Evolutionary conservation across 2,113 vertebrate genomes (phyloP).

Genomic region (Pleuronectes platessa): DNA sequence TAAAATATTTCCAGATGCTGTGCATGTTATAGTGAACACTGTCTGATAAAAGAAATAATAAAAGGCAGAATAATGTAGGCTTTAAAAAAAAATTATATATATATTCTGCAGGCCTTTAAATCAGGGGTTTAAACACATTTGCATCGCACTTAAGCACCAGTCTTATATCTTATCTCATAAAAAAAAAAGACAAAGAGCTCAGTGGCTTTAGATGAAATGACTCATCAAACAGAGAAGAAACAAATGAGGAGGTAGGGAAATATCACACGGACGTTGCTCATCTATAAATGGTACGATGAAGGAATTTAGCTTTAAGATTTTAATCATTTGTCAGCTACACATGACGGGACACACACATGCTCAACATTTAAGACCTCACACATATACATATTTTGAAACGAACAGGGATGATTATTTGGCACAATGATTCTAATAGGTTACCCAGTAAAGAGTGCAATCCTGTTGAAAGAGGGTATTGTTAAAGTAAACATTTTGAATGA

Average conservation of each 20-base stretch:
- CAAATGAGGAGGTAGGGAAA: constrained; percentile 9
- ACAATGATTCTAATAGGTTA: constrained; percentile 38
- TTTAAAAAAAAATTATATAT: background rate
- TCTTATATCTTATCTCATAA: background rate
- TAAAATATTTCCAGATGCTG: background rate
- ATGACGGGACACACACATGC: constrained; percentile 26
- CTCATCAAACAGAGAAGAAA: background rate
- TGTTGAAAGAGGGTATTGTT: background rate
- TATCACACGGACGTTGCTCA: constrained; percentile 4
- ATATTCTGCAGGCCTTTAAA: background rate
- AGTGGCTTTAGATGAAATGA: constrained; percentile 27
- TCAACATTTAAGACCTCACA: constrained; percentile 3
- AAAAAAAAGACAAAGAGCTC: background rate
- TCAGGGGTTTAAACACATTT: background rate
- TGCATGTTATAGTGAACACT: background rate
- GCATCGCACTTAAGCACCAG: background rate
- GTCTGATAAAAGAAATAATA: background rate
- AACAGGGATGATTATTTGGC: constrained; percentile 53
- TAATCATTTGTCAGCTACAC: constrained; percentile 32
- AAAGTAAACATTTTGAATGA: constrained; percentile 42
- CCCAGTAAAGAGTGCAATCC: constrained; percentile 8
- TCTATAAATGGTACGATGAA: constrained; percentile 9
- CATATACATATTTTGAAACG: constrained; percentile 23
- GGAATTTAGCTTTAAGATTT: constrained; percentile 18
- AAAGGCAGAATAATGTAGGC: background rate